Base-by-base conservation (phyloP, 1,140 invertebrate genomes). In the Drosophila ercepeae region DNA sequence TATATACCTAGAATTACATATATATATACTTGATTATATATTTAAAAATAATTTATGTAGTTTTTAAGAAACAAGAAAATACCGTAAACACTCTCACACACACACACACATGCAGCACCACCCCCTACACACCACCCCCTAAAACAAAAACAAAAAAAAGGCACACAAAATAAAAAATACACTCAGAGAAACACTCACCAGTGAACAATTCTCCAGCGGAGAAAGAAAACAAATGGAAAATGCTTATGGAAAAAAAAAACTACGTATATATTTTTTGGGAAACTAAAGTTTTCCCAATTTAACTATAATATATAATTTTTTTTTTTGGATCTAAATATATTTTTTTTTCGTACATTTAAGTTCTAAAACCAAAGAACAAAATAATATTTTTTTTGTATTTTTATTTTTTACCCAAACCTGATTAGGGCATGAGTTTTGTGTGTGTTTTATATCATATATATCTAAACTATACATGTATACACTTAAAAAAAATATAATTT, bases 331-430 rank as follows among this genome's bases (percentile, higher is more conserved):
- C 9, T 32, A 32, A 2, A 32, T 32, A 44, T 65, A 48, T 55
- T 68, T 71, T 71, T 78, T 83, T 84, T 86, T 68, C 36, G 63
- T 64, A 77, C 52, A 67, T 86, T 77, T 86, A 86, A 86, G 72
- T 86, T 81, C 76, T 86, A 86, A 79, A 77, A 86, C 79, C 76
- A 86, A 86, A 86, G 76, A 86, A 86, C 75, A 86, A 65, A 45
- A 64, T 46, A 86, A 65, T 73, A 76, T 76, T 42, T 55, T 67
- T 59, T 54, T 71, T 51, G 29, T 68, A 70, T 57, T 68, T 68
- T 55, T 68, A 48, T 55, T 67, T 29, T 36, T 49, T 39, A 14
- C 57, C 50, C 61, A 36, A 32, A 39, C 29, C 29, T 32, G 29
- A 29, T 64, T 73, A 64, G 58, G 57, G 61, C 57, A 63, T 44